Conservation (phyloP, 1,140 invertebrate genomes). For the Camponotus vicinus region DNA sequence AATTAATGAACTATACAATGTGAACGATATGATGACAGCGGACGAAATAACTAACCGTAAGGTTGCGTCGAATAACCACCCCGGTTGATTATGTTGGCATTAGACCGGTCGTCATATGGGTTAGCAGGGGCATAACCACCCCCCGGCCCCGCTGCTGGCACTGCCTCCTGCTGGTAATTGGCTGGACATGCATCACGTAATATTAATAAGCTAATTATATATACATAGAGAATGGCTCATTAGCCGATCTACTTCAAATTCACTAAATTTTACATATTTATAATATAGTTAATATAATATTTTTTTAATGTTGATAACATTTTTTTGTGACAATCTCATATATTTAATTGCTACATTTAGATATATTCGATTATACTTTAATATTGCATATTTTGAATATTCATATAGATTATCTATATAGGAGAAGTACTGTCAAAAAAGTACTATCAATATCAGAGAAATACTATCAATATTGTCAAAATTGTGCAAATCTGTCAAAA, state of each 20-base stretch:
- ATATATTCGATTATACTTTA: neutral
- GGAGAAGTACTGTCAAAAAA: neutral
- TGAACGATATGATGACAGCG: conserved; percentile 54
- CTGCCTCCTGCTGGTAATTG: conserved; percentile 82
- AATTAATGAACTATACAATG: conserved; percentile 39
- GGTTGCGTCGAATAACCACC: conserved; percentile 80
- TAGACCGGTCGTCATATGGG: conserved; percentile 80
- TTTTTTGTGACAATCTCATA: neutral
- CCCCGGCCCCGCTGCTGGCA: conserved; percentile 72
- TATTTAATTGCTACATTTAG: neutral
- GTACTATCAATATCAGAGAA: neutral
- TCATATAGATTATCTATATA: neutral
- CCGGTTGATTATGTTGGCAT: conserved; percentile 78
- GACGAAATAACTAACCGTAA: conserved; percentile 80
- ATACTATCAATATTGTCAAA: too few relatives aligned
- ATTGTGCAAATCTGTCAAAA: neutral
- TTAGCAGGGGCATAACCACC: conserved; percentile 77
- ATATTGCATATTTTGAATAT: neutral
- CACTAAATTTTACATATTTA: neutral
- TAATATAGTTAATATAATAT: neutral
- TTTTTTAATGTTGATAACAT: neutral
- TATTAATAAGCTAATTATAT: conserved; percentile 60
- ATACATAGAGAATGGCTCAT: neutral
- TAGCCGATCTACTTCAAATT: neutral
- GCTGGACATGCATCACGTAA: conserved; percentile 76